Evolutionary conservation across 2,797 vertebrate species (phyloP).

Genomic region (Myotis daubentonii): DNA sequence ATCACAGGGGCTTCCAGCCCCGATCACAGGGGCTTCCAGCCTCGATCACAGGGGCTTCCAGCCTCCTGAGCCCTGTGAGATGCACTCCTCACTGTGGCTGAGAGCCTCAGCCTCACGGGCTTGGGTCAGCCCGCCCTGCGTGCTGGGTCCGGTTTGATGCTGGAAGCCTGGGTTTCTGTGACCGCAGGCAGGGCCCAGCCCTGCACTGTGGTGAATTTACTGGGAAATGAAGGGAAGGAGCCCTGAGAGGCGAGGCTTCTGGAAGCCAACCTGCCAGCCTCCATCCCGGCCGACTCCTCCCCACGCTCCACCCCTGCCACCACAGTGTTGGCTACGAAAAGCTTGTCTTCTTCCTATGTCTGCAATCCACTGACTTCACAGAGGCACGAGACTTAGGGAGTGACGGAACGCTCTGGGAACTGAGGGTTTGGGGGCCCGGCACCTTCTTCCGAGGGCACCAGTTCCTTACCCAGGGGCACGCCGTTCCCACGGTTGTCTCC

Average conservation of each 20-base stretch:
- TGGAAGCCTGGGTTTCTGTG: background rate
- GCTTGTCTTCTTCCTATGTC: background rate
- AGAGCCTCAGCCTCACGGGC: too few relatives aligned
- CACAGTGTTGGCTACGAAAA: background rate
- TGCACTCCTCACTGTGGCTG: too few relatives aligned
- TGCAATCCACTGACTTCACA: background rate
- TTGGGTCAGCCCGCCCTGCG: background rate
- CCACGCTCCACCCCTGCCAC: background rate
- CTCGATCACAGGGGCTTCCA: background rate
- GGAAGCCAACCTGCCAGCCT: background rate
- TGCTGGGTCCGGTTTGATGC: background rate
- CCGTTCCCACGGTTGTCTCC: conserved; percentile 10
- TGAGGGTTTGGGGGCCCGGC: background rate
- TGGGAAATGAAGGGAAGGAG: background rate
- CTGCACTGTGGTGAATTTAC: accelerated
- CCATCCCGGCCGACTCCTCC: background rate
- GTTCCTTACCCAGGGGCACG: conserved; percentile 60
- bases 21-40: too few relatives aligned
- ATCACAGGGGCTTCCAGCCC: too few relatives aligned
- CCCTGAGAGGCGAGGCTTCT: background rate
- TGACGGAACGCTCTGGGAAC: background rate
- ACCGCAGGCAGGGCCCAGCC: background rate
- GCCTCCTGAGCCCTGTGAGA: background rate
- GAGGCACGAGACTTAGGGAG: background rate
- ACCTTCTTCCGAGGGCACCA: background rate